phyloP scores from a whole-genome alignment of 1,140 invertebrate species.

The Glomeris maerens region DNA sequence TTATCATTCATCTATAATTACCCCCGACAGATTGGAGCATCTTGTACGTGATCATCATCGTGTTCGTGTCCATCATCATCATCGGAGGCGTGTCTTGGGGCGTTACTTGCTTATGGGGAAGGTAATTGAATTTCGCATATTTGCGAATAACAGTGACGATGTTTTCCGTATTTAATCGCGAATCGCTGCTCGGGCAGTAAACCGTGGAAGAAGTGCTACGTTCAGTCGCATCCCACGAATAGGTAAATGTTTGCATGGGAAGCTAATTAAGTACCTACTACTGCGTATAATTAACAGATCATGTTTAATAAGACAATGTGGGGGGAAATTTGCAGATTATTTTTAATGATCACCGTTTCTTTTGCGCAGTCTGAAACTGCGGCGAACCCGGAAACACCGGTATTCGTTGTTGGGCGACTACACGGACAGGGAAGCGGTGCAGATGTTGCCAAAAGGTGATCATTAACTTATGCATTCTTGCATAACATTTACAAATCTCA shows the following conservation, averaged over 20 bases:
- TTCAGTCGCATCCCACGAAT: slow-evolving; percentile 1
- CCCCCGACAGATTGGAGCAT: slow-evolving; percentile 84
- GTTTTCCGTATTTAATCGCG: neutral
- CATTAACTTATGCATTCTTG: neutral
- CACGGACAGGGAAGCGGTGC: slow-evolving; percentile 31
- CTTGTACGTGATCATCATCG: slow-evolving; percentile 64
- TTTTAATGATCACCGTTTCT: neutral
- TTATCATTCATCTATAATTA: slow-evolving; percentile 21
- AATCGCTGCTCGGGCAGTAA: slow-evolving; percentile 1
- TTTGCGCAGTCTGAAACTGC: slow-evolving; percentile 16
- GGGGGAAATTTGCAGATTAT: neutral
- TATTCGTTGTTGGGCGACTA: slow-evolving; percentile 46
- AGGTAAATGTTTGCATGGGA: slow-evolving; percentile 25
- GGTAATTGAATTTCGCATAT: slow-evolving; percentile 23
- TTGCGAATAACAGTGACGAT: neutral
- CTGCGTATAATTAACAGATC: slow-evolving; percentile 4
- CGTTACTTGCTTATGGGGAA: slow-evolving; percentile 47
- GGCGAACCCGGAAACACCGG: slow-evolving; percentile 29
- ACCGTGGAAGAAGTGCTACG: slow-evolving; percentile 6
- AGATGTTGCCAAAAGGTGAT: slow-evolving; percentile 25
- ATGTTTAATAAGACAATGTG: neutral
- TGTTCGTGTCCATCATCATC: slow-evolving; percentile 46
- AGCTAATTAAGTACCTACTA: slow-evolving; percentile 26
- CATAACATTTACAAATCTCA: neutral
- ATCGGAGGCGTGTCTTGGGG: slow-evolving; percentile 53